Conservation (phyloP, 2,797 vertebrate species). For the Nyctalus aviator region DNA sequence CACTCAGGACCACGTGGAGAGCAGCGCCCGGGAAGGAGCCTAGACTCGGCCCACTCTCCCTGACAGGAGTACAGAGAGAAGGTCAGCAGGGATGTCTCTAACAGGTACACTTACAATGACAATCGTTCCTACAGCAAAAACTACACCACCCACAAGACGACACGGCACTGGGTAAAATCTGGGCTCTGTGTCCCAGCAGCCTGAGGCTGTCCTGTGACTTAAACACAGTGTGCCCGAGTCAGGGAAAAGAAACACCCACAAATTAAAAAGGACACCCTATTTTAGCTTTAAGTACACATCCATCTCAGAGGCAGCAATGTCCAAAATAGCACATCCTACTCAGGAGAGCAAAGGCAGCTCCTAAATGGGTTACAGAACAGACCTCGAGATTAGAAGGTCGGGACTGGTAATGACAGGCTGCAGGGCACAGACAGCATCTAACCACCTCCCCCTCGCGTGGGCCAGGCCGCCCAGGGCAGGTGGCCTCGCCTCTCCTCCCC, state of each 20-base stretch:
- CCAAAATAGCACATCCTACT: constrained; percentile 66
- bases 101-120: not conserved
- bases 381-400: not conserved
- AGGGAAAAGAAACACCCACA: constrained; percentile 58
- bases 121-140: not conserved
- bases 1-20: not conserved
- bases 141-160: not conserved
- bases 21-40: not conserved
- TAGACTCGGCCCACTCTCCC: not conserved
- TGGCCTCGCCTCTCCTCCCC: not conserved
- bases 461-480: not conserved
- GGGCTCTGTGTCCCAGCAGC: not conserved
- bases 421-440: not conserved
- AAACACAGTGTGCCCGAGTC: not conserved
- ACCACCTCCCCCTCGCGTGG: not conserved
- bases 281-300: constrained; percentile 63
- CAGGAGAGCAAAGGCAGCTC: constrained; percentile 50
- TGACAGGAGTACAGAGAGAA: not conserved
- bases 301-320: constrained; percentile 12
- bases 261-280: constrained; percentile 57
- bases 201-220: not conserved
- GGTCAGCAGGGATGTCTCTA: not conserved
- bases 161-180: not conserved
- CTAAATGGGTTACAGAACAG: constrained; percentile 13
- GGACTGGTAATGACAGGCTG: not conserved